Conservation (phyloP, 2,888 invertebrate species). For the Gryllus longicercus region DNA sequence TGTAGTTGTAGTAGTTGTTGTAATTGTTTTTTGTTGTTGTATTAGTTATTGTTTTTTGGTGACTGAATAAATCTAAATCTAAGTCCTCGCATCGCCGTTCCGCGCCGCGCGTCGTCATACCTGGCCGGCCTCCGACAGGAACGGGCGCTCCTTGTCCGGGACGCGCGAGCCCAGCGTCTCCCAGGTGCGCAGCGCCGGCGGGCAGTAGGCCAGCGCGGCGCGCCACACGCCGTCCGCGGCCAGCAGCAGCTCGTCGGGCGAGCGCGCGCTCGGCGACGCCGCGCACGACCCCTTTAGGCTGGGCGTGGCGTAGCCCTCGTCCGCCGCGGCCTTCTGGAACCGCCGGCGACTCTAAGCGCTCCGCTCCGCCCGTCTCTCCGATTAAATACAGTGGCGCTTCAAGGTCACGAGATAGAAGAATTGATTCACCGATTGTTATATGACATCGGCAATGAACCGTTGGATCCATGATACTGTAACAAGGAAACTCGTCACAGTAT, state of each 20-base stretch:
- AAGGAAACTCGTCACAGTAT: no score
- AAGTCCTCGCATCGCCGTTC: no score
- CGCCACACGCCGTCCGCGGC: background rate
- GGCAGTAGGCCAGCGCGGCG: background rate
- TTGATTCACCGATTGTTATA: no score
- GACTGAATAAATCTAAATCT: no score
- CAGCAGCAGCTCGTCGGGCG: background rate
- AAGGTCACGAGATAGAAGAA: no score
- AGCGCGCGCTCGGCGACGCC: background rate
- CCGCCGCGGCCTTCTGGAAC: background rate
- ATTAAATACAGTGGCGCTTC: no score
- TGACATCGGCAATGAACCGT: no score
- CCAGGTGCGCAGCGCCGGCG: background rate
- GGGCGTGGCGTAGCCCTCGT: slow-evolving; percentile 5
- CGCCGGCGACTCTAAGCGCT: background rate
- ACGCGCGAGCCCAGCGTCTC: background rate
- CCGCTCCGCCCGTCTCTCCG: background rate
- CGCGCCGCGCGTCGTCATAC: background rate
- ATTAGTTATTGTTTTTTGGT: no score
- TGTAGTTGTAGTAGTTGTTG: no score
- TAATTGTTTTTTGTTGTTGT: no score
- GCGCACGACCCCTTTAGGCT: background rate
- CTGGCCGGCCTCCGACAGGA: background rate
- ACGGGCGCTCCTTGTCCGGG: background rate
- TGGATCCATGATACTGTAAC: no score